Percentiles rank a stretch among this genome's conserved stretches.
Evolutionary conservation across 2,888 invertebrate species (phyloP).

Genomic region (Microchrysa polita): DNA sequence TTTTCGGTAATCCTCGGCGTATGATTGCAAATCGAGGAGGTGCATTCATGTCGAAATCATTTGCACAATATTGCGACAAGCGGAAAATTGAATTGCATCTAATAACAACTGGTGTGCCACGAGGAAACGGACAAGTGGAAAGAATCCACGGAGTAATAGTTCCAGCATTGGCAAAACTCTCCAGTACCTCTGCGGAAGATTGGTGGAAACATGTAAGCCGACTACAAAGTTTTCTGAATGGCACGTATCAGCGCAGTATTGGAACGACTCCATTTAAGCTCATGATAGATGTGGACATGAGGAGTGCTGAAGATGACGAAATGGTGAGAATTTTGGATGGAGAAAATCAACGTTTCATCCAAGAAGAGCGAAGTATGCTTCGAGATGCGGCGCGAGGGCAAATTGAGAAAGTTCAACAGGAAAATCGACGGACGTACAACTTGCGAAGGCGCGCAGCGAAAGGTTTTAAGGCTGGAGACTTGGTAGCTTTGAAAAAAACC

Average conservation of each 20-base stretch:
- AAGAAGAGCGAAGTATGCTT: neutral
- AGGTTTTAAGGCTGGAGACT: neutral
- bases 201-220: conserved; percentile 53
- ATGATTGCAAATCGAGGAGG: conserved; percentile 57
- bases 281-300: conserved; percentile 42
- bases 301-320: neutral
- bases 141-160: conserved; percentile 56
- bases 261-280: conserved; percentile 45
- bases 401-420: neutral
- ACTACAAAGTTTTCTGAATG: conserved; percentile 51
- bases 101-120: conserved; percentile 53
- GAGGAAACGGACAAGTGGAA: conserved; percentile 56
- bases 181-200: conserved; percentile 54
- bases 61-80: no score
- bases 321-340: neutral
- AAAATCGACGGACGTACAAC: neutral
- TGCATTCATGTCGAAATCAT: conserved; percentile 58
- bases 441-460: neutral
- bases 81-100: no score
- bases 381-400: neutral
- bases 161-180: conserved; percentile 56
- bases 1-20: conserved; percentile 57
- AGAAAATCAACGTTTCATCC: neutral
- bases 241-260: conserved; percentile 46
- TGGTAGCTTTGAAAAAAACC: neutral